A percentile compares a stretch with the other conserved stretches of the same genome.
These are phyloP conservation scores for Artemia franciscana DNA, from an alignment of 1,140 invertebrate species.

Conservation along the genomic window DNA sequence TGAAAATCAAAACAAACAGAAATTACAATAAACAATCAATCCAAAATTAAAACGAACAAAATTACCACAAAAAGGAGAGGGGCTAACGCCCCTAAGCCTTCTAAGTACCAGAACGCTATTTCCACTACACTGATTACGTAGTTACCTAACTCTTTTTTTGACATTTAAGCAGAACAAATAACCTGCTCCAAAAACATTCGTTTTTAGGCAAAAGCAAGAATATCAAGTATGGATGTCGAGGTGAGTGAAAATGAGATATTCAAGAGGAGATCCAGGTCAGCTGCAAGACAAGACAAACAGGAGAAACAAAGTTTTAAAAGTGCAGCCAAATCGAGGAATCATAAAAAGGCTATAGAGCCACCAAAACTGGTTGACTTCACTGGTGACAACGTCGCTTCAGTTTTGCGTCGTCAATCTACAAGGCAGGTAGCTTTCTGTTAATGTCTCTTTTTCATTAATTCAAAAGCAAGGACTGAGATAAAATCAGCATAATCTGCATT, in stretches of 20 bases:
- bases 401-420: neutral
- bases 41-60: too few species aligned
- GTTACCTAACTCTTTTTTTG: too few species aligned
- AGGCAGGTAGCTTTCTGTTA: neutral
- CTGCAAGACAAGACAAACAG: neutral
- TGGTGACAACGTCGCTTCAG: neutral
- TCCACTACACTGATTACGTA: too few species aligned
- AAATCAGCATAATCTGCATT: too few species aligned
- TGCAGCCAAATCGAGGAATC: neutral
- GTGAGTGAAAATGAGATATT: neutral
- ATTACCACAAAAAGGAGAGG: too few species aligned
- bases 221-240: neutral
- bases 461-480: too few species aligned
- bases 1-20: too few species aligned
- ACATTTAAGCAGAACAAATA: neutral
- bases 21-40: too few species aligned
- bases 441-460: too few species aligned
- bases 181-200: neutral
- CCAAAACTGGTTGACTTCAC: neutral
- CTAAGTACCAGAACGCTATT: too few species aligned
- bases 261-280: neutral
- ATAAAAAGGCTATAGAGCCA: neutral
- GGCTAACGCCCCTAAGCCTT: too few species aligned
- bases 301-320: neutral
- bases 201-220: neutral